Evolutionary conservation across 1,140 invertebrate species (phyloP), one percentile per base, ranked within the genome.

Genomic region (Halesus radiatus): DNA sequence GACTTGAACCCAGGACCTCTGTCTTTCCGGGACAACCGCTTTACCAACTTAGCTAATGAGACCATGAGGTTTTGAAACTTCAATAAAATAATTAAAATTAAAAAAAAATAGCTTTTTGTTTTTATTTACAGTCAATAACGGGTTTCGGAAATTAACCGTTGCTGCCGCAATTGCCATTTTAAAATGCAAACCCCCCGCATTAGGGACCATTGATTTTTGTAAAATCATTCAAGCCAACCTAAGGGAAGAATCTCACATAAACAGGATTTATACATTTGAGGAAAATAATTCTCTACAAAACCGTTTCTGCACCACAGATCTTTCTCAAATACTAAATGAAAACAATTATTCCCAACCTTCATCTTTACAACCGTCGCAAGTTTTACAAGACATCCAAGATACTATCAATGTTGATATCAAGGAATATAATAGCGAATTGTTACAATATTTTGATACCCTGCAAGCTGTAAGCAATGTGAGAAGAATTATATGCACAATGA

Each of bases 181-280:
- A 22, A 83, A 83, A 79, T 29, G 56, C 54, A 83, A 83, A 62
- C 82, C 82, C 18, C 3, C 20, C 15, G 45, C 26, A 81, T 37
- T 79, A 26, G 45, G 10, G 5, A n/a, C 60, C 3, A 80, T 20
- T 8, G 72, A 80, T 22, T 83, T 74, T 68, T 80, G 79, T 50
- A 22, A 54, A 54, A 70, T 50, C 4, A 29, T 83, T 53, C 79
- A 79, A 77, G 13, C 22, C 50, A 72, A 53, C 64, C 5, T 56
- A 52, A 74, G 16, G 62, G 13, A 53, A 29, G 20, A 50, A 78
- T 75, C 32, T 58, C 8, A 18, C 26, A 54, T 10, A 13, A 18
- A 50, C 10, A 54, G 3, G 1, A 53, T 53, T 68, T 68, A 1
- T 45, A 16, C 29, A 37, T 73, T 16, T 73, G 70, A 73, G 16